Percentiles rank a stretch among this genome's conserved stretches.
Conservation (phyloP, 2,888 invertebrate genomes). For the Protophormia terraenovae region DNA sequence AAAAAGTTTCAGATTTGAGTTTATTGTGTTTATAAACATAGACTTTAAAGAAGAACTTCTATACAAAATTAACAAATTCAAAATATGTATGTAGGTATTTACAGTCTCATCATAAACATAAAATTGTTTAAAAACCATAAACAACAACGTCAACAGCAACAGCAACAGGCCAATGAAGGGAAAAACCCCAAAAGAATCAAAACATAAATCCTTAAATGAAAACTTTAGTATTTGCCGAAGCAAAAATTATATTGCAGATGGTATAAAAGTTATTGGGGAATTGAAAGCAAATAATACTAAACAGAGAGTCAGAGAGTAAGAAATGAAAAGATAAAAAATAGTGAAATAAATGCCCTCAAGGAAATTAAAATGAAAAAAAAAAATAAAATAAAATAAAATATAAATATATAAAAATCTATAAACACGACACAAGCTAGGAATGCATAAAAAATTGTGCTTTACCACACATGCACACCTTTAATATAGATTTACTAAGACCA, state of each 20-base stretch:
- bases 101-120: slow-evolving; percentile 42
- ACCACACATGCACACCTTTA: neutral
- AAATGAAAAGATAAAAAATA: slow-evolving; percentile 6
- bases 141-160: slow-evolving; percentile 36
- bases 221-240: slow-evolving; percentile 7
- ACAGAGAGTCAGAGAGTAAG: neutral
- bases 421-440: slow-evolving; percentile 52
- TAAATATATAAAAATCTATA: slow-evolving; percentile 34
- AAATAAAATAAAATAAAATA: slow-evolving; percentile 5
- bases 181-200: neutral
- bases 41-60: slow-evolving; percentile 1
- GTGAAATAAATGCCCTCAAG: slow-evolving; percentile 54
- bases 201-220: slow-evolving; percentile 45
- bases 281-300: slow-evolving; percentile 3
- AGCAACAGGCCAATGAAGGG: neutral
- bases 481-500: slow-evolving; percentile 22
- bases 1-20: neutral
- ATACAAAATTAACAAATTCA: slow-evolving; percentile 14
- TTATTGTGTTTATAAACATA: too few species aligned
- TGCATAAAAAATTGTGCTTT: slow-evolving; percentile 45
- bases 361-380: slow-evolving; percentile 8
- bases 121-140: slow-evolving; percentile 44
- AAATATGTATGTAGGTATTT: slow-evolving; percentile 46
- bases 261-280: neutral
- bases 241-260: slow-evolving; percentile 51